Percentiles rank a stretch among this genome's conserved stretches.
phyloP scores from a whole-genome alignment of 2,888 invertebrate genomes.

The Hirudinaria manillensis region DNA sequence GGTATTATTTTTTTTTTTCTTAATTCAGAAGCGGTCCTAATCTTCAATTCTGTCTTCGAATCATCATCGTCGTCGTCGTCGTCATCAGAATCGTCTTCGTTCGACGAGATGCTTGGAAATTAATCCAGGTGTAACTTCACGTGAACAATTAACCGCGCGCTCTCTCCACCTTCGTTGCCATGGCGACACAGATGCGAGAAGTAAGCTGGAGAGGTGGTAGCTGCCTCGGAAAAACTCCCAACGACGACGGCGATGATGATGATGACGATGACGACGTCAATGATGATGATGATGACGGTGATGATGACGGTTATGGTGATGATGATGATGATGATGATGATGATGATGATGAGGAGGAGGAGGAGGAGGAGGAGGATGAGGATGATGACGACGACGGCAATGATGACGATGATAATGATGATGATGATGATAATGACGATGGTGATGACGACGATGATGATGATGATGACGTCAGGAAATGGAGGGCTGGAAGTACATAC shows the following conservation, averaged over 20 bases:
- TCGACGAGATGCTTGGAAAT: background rate
- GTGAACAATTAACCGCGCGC: background rate
- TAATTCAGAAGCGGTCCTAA: background rate
- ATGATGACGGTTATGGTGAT: constrained; percentile 9
- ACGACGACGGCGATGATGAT: background rate
- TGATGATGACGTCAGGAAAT: background rate
- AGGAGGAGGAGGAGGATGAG: constrained; percentile 1
- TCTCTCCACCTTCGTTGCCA: background rate
- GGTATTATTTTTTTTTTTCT: background rate
- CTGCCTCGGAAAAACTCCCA: background rate
- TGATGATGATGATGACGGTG: constrained; percentile 19
- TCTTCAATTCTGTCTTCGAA: background rate
- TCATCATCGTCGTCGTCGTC: background rate
- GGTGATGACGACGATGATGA: constrained; percentile 8
- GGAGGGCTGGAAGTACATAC: background rate
- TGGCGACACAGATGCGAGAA: background rate
- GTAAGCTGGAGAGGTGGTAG: too few species aligned
- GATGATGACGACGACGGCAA: constrained; percentile 13
- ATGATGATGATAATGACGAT: constrained; percentile 7
- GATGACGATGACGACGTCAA: constrained; percentile 21
- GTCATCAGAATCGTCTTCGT: background rate
- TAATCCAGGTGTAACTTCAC: constrained; percentile 10
- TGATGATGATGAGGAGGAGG: background rate
- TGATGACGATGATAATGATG: constrained; percentile 11
- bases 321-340: constrained; percentile 16